Percentiles rank a stretch among this genome's conserved stretches.
These are phyloP conservation scores for Whitmania pigra DNA, from an alignment of 1,140 invertebrate genomes.

Conservation along the genomic window DNA sequence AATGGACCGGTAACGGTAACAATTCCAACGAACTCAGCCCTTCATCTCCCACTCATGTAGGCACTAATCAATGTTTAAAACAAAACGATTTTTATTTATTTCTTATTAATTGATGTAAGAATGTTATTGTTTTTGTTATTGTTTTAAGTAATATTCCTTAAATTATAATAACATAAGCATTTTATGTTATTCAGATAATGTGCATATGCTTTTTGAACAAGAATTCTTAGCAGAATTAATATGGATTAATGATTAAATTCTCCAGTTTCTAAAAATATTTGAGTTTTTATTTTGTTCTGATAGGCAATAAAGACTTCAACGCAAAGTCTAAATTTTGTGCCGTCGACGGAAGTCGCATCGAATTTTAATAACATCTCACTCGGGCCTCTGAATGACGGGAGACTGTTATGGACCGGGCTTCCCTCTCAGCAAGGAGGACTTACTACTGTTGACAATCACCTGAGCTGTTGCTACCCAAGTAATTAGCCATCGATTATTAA, in stretches of 20 bases:
- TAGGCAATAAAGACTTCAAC: too few species aligned
- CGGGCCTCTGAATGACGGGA: constrained; percentile 2
- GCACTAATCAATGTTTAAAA: not conserved
- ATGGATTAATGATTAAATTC: too few species aligned
- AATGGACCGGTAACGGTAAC: constrained; percentile 50
- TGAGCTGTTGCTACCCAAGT: constrained; percentile 26
- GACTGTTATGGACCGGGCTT: not conserved
- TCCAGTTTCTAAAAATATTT: too few species aligned
- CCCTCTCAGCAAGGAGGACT: not conserved
- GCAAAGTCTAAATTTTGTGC: constrained; percentile 3
- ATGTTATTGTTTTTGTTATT: not conserved
- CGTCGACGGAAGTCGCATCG: not conserved
- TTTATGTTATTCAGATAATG: too few species aligned
- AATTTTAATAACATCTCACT: constrained; percentile 9
- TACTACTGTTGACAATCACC: constrained; percentile 20
- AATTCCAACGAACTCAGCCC: not conserved
- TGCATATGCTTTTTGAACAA: too few species aligned
- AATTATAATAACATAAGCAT: too few species aligned
- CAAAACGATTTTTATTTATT: too few species aligned
- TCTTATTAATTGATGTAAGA: not conserved
- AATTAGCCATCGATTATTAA: not conserved
- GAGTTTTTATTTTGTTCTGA: too few species aligned
- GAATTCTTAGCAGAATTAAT: too few species aligned
- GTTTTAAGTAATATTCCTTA: too few species aligned
- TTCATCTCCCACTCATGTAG: constrained; percentile 1